These are phyloP conservation scores for Ivindomyrus marchei DNA, from an alignment of 2,113 vertebrate genomes.

Conservation along the genomic window DNA sequence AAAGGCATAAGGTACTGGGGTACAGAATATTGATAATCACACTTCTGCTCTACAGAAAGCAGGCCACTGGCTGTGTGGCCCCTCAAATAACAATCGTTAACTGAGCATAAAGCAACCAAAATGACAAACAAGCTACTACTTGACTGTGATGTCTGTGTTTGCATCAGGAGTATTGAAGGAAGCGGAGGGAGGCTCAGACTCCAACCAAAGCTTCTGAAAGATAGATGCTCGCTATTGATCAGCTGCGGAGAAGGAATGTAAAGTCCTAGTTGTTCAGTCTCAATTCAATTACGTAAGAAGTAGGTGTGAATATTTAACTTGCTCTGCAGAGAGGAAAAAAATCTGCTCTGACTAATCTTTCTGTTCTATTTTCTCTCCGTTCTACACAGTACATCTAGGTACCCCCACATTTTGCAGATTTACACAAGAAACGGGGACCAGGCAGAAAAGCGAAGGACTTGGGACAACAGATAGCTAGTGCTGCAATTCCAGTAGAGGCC, in stretches of 20 bases:
- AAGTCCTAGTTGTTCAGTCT: background rate
- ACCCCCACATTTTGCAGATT: background rate
- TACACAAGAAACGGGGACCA: background rate
- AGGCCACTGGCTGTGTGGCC: background rate
- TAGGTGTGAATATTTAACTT: slow-evolving; percentile 8
- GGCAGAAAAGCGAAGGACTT: background rate
- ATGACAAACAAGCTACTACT: background rate
- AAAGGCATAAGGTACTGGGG: background rate
- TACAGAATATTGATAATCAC: background rate
- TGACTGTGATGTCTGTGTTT: background rate
- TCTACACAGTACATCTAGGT: background rate
- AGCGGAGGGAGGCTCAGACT: background rate
- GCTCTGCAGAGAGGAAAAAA: background rate
- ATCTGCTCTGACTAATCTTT: slow-evolving; percentile 11
- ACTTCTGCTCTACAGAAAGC: background rate
- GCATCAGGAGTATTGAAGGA: background rate
- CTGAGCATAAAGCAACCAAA: background rate
- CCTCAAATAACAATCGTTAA: background rate
- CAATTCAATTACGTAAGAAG: background rate
- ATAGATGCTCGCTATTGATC: background rate
- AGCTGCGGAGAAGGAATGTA: background rate
- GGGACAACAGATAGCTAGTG: background rate
- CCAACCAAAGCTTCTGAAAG: background rate
- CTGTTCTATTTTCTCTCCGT: background rate
- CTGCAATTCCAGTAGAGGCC: background rate